Evolutionary conservation across 1,140 invertebrate species (phyloP).

Genomic region (Chrysopa pallens): DNA sequence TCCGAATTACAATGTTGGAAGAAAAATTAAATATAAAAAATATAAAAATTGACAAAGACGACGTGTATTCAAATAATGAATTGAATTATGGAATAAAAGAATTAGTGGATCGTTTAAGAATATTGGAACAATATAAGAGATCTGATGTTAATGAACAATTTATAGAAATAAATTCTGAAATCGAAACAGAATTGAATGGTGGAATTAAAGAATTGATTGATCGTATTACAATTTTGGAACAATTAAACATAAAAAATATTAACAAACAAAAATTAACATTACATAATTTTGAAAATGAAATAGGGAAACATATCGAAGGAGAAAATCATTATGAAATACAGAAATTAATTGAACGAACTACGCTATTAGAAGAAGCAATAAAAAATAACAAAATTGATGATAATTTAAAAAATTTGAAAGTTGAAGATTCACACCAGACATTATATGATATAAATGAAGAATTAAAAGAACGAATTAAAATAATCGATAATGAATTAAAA

Average conservation of each 20-base stretch:
- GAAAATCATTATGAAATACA: background rate
- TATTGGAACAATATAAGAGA: background rate
- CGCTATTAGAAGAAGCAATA: background rate
- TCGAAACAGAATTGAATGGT: background rate
- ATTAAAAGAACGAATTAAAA: too few species aligned
- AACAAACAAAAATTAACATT: too few species aligned
- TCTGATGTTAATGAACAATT: background rate
- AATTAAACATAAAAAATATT: background rate
- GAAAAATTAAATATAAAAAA: background rate
- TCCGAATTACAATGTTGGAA: background rate
- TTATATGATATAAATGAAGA: too few species aligned
- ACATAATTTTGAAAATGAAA: too few species aligned
- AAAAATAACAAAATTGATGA: background rate
- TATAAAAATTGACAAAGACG: background rate
- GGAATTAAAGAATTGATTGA: background rate
- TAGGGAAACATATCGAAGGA: too few species aligned
- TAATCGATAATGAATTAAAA: too few species aligned
- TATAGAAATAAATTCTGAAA: background rate
- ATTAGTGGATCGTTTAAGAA: background rate
- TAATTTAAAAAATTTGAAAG: too few species aligned
- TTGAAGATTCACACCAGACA: background rate
- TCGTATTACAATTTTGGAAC: background rate
- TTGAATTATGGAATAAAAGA: background rate
- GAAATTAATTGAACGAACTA: background rate
- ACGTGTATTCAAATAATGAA: background rate